These are phyloP conservation scores for Plestiodon gilberti DNA, from an alignment of 2,113 vertebrate genomes.

Conservation along the genomic window DNA sequence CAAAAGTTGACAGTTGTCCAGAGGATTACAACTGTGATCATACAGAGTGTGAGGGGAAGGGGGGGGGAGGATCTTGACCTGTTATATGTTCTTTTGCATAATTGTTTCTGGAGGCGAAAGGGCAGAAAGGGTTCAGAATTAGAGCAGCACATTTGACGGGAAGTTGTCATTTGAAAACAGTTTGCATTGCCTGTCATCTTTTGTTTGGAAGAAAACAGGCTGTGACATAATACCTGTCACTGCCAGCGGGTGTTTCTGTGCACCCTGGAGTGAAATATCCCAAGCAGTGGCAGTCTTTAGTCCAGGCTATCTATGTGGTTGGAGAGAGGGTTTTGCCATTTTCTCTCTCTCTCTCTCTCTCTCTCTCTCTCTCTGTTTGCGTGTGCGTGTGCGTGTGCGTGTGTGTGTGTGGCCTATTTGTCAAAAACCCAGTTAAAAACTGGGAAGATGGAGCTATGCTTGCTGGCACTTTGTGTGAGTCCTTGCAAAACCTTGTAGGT, in stretches of 20 bases:
- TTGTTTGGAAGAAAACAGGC: slow-evolving; percentile 72
- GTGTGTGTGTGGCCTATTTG: slow-evolving; percentile 25
- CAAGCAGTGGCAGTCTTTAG: slow-evolving; percentile 59
- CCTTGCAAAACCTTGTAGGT: neutral
- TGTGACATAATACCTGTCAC: slow-evolving; percentile 70
- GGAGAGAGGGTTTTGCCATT: slow-evolving; percentile 20
- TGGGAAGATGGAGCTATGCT: neutral
- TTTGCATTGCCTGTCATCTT: slow-evolving; percentile 75
- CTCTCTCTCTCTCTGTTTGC: too few relatives aligned
- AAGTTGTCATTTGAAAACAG: slow-evolving; percentile 76
- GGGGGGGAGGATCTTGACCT: slow-evolving; percentile 70
- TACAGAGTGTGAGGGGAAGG: slow-evolving; percentile 65
- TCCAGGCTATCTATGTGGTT: slow-evolving; percentile 51
- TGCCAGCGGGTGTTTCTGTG: slow-evolving; percentile 75
- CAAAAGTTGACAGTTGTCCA: slow-evolving; percentile 78
- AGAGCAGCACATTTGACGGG: slow-evolving; percentile 63
- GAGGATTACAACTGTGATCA: slow-evolving; percentile 75
- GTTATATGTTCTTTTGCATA: slow-evolving; percentile 75
- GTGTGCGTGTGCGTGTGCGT: slow-evolving; percentile 22
- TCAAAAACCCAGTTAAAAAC: neutral
- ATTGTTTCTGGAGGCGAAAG: slow-evolving; percentile 73
- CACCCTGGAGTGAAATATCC: slow-evolving; percentile 73
- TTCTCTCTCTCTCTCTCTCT: neutral
- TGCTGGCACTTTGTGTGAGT: neutral
- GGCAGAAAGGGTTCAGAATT: slow-evolving; percentile 65